phyloP scores from a whole-genome alignment of 2,113 vertebrate genomes.

The Ptilorrhoa leucosticta region DNA sequence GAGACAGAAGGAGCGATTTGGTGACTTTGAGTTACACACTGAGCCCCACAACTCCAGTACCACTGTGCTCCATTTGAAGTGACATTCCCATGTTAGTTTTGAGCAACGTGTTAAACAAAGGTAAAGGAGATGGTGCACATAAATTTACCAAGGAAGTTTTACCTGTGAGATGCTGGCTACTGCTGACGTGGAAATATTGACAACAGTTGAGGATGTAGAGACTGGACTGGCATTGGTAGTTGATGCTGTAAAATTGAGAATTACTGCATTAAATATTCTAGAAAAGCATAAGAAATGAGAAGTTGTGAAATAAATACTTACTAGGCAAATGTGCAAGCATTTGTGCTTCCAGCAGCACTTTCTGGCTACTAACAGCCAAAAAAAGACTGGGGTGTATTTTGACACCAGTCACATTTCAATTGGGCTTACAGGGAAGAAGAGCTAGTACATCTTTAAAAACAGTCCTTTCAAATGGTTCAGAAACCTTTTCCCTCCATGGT shows the following conservation, averaged over 20 bases:
- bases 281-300: background rate
- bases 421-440: background rate
- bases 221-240: slow-evolving; percentile 76
- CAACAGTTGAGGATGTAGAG: slow-evolving; percentile 69
- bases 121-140: background rate
- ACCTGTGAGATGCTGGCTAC: slow-evolving; percentile 83
- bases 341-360: background rate
- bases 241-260: slow-evolving; percentile 69
- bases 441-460: background rate
- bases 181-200: slow-evolving; percentile 75
- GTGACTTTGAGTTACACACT: background rate
- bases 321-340: background rate
- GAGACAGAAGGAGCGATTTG: background rate
- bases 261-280: background rate
- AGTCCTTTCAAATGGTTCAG: background rate
- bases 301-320: background rate
- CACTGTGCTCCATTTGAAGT: background rate
- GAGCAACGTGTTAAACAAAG: background rate
- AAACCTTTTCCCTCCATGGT: background rate
- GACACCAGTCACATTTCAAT: background rate
- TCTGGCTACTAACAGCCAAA: background rate
- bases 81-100: background rate
- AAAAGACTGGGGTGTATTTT: background rate
- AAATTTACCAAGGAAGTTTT: slow-evolving; percentile 21
- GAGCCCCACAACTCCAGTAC: background rate